Base-by-base conservation (phyloP, 2,113 vertebrate species). In the Prochilodus magdalenae region DNA sequence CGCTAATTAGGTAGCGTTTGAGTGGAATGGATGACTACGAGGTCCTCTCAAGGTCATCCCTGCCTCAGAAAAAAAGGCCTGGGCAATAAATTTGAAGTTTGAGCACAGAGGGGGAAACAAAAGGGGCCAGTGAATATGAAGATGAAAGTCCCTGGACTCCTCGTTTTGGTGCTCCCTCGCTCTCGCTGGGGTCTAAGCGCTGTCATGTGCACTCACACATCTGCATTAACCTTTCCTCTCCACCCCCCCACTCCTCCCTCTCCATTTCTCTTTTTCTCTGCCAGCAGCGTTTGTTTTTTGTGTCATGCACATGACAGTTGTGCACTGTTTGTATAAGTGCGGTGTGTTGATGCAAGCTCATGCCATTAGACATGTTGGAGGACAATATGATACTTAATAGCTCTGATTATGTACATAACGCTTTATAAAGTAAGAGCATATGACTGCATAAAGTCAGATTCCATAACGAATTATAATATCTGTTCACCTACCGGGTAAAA, bases 1-100 rank as follows among this genome's bases (percentile, higher is more conserved):
- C 79, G 80, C 90, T 94, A 93, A 94, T 94, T 93, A 94, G 90
- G 79, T 81, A 73, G 85, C 79, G 47, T 91, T 83, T 80, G 82
- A 90, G 77, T 80, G 80, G 91, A 88, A 89, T 82, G 88, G 88
- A 89, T 87, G 91, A 90, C 87, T 89, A 78, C 22, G 26, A 86
- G 89, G 88, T 90, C 86, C 75, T 87, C 86, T 81, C 53, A 89
- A 91, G 92, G 92, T 93, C 93, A 90, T 67, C 81, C 74, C 77
- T 86, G 85, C 86, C 80, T 86, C 51, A 26, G 57, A 60, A 60
- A 62, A 49, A 71, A 51, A 85, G 89, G 80, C 73, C 75, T 66
- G 67, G 53, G 86, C 86, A 87, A 82, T 90, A 86, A 87, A 85
- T 83, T 83, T 85, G 75, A 84, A 85, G 85, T 85, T 88, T 86